Conservation (phyloP, 2,113 vertebrate genomes). For the Corapipo altera region DNA sequence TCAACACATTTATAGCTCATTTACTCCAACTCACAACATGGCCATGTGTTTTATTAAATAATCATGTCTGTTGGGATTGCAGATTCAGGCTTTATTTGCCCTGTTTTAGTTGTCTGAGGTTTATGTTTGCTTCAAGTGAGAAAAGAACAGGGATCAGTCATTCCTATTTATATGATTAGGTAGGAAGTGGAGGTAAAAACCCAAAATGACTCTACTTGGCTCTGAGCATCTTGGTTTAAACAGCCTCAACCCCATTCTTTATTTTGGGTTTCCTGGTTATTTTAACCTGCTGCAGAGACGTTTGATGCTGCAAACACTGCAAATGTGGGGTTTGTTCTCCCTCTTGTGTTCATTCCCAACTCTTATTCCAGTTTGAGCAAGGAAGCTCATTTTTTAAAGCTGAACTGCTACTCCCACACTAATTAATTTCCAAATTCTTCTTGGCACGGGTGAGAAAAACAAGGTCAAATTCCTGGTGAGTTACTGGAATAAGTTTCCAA, state of each 20-base stretch:
- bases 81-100: neutral
- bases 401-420: neutral
- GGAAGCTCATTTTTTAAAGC: neutral
- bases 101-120: neutral
- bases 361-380: neutral
- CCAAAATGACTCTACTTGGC: neutral
- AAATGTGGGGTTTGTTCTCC: slow-evolving; percentile 55
- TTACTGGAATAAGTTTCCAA: neutral
- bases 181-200: neutral
- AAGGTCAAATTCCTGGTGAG: neutral
- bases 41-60: neutral
- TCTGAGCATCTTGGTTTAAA: neutral
- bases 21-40: neutral
- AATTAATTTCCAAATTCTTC: neutral
- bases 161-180: neutral
- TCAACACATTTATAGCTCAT: neutral
- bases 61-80: neutral
- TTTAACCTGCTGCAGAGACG: neutral
- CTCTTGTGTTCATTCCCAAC: slow-evolving; percentile 46
- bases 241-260: neutral
- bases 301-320: neutral
- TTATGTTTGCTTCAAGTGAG: neutral
- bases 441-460: neutral
- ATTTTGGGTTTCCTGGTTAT: neutral
- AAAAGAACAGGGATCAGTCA: neutral